Evolutionary conservation across 1,140 invertebrate species (phyloP).

Genomic region (Apis florea): DNA sequence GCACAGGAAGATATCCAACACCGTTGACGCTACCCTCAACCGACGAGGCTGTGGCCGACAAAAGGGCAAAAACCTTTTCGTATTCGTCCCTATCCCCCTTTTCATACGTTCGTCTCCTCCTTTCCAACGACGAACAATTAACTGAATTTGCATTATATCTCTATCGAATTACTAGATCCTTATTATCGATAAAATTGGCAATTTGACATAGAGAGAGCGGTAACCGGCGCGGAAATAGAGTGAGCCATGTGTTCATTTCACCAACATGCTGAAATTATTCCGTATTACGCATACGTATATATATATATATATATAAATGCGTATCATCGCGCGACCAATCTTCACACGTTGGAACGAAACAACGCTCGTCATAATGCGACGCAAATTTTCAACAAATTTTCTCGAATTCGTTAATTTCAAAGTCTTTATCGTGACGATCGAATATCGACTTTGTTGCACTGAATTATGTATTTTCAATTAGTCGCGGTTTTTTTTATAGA

Average conservation of each 20-base stretch:
- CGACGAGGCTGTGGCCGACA: conserved; percentile 43
- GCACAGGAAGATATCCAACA: conserved; percentile 72
- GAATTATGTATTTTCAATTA: not conserved
- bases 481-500: not conserved
- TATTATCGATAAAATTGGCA: conserved; percentile 80
- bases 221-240: conserved; percentile 62
- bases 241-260: conserved; percentile 71
- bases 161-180: conserved; percentile 80
- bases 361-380: too few species aligned
- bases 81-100: conserved; percentile 38
- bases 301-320: not conserved
- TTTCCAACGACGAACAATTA: conserved; percentile 78
- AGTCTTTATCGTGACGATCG: too few species aligned
- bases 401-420: too few species aligned
- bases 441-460: too few species aligned
- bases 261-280: conserved; percentile 60
- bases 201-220: conserved; percentile 67
- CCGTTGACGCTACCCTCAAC: conserved; percentile 51
- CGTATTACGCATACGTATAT: too few species aligned
- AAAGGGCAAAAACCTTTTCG: conserved; percentile 68
- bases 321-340: too few species aligned
- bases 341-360: too few species aligned
- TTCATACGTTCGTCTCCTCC: conserved; percentile 61
- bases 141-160: conserved; percentile 80
- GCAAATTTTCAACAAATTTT: too few species aligned